These are phyloP conservation scores for Zosterops borbonicus DNA, from an alignment of 2,113 vertebrate genomes.

Conservation along the genomic window DNA sequence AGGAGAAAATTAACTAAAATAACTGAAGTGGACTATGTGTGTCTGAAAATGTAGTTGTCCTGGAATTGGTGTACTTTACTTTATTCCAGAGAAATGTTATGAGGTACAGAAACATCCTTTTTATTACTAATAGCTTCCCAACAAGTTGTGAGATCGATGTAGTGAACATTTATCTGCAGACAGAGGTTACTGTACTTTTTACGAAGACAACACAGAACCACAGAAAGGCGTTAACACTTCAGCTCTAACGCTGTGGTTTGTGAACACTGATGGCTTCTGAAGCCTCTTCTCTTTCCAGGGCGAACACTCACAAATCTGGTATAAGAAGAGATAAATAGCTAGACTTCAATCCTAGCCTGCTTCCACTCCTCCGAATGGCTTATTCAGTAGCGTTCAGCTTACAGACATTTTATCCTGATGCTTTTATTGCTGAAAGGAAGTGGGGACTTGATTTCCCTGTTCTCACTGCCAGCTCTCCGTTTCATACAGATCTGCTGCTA, in stretches of 20 bases:
- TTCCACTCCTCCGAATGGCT: background rate
- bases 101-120: background rate
- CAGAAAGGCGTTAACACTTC: background rate
- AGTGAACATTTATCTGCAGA: background rate
- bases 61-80: background rate
- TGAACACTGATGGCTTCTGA: background rate
- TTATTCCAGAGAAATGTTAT: background rate
- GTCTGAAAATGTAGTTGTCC: background rate
- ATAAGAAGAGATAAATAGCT: conserved; percentile 7
- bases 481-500: background rate
- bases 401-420: conserved; percentile 16
- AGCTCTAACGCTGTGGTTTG: background rate
- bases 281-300: background rate
- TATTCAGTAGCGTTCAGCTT: background rate
- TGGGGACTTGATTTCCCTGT: background rate
- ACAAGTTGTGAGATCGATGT: background rate
- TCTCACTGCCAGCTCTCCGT: background rate
- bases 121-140: background rate
- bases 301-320: background rate
- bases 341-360: background rate
- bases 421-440: conserved; percentile 7
- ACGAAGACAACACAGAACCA: background rate
- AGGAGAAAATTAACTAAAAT: background rate
- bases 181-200: background rate
- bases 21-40: background rate